Conservation (phyloP, 2,113 vertebrate species). For the Antidorcas marsupialis region DNA sequence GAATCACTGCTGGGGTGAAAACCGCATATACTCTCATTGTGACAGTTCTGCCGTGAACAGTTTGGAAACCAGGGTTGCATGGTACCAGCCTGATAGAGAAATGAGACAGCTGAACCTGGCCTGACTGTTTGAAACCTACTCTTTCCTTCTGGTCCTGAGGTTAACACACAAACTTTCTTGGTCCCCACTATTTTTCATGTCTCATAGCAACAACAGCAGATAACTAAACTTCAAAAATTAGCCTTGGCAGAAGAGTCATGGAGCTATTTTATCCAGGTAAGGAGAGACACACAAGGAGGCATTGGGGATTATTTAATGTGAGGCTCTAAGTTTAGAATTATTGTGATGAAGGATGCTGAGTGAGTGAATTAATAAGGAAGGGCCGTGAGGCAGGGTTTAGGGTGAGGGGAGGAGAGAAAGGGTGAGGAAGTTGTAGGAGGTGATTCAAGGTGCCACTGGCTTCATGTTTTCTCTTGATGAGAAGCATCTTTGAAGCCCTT, state of each 20-base stretch:
- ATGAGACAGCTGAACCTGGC: neutral
- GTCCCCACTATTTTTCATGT: neutral
- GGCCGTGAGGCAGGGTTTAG: neutral
- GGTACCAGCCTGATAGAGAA: neutral
- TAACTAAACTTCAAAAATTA: neutral
- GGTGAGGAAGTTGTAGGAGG: neutral
- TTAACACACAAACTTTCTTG: too few species aligned
- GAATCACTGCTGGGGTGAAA: neutral
- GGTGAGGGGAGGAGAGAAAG: neutral
- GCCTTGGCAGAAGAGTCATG: neutral
- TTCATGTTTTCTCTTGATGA: neutral
- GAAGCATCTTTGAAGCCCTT: neutral
- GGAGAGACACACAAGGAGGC: neutral
- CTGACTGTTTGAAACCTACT: accelerated
- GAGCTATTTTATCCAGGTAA: neutral
- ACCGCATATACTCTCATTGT: neutral
- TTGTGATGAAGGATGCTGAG: neutral
- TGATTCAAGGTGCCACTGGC: neutral
- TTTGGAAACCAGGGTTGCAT: too few species aligned
- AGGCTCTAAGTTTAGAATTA: neutral
- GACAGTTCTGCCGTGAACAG: accelerated
- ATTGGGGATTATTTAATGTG: neutral
- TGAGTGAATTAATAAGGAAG: neutral
- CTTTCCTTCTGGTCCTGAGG: neutral
- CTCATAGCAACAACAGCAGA: neutral